Evolutionary conservation across 2,888 invertebrate species (phyloP), one percentile per base, ranked within the genome.

Genomic region (Tineola bisselliella): DNA sequence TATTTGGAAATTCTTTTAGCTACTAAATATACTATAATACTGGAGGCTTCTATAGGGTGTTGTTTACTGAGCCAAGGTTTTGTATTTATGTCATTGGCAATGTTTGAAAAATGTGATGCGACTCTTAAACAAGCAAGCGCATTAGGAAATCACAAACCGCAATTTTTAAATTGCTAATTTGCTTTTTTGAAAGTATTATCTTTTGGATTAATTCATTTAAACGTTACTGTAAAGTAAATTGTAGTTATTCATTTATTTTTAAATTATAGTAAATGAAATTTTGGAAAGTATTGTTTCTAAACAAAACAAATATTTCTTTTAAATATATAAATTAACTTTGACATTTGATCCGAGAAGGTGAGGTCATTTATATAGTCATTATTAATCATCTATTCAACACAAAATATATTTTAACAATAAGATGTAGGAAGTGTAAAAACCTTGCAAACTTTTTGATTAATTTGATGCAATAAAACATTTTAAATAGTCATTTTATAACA

Each of bases 361-460:
- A 54, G 19, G 54, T 54, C 54, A 54, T 54, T 25, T 54, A 54
- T 12, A 15, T 18, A 18, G 18, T 25, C 25, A 54, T 54, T 54
- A 54, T 54, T 54, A 25, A 54, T 54, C 54, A 54, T 54, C 25
- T 54, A 54, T 54, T 54, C 54, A 54, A n/a, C 54, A 54, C 3
- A 18, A 54, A 54, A 54, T 18, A 54, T 25, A 25, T n/a, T 48
- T 25, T 18, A 48, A 54, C 54, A 54, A 54, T 54, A 54, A 17
- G n/a, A 54, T 54, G 25, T 54, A 54, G 54, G 54, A 54, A 54
- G 54, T 54, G 17, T 17, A 25, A 54, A 25, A 54, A 54, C 18
- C 54, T 18, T 48, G 15, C 17, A 15, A 48, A 12, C 13, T 48
- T 48, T 44, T n/a, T n/a, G n/a, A n/a, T n/a, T n/a, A n/a, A n/a